Percentiles rank a stretch among this genome's conserved stretches.
These are phyloP conservation scores for Anas platyrhynchos DNA, from an alignment of 2,113 vertebrate species.

Conservation along the genomic window DNA sequence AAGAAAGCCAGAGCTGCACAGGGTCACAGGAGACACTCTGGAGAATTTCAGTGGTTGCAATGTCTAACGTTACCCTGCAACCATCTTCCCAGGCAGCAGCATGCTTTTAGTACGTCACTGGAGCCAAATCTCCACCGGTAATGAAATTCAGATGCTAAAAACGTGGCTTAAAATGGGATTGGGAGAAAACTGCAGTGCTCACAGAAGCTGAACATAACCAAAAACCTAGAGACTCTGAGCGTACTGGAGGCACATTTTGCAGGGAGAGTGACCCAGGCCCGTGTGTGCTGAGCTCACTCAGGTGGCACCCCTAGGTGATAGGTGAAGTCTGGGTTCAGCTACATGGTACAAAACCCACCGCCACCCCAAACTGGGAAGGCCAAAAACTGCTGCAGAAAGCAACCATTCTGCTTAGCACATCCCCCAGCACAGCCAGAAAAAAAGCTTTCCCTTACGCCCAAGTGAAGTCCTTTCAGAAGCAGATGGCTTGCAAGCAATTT, in stretches of 20 bases:
- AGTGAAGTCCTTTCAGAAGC: neutral
- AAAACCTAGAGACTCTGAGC: neutral
- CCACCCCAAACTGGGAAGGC: neutral
- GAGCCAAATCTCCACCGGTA: constrained; percentile 22
- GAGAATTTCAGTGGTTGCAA: neutral
- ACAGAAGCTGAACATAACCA: neutral
- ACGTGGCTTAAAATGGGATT: neutral
- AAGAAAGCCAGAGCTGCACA: neutral
- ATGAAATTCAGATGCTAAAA: constrained; percentile 54
- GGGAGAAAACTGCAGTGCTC: neutral
- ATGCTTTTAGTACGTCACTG: neutral
- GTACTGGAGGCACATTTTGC: accelerated
- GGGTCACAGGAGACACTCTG: neutral
- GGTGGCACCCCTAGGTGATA: neutral
- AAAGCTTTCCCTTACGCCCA: neutral
- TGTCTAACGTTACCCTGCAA: neutral
- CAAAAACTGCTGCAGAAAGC: neutral
- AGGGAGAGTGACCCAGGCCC: neutral
- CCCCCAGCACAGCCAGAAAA: neutral
- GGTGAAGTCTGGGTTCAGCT: neutral
- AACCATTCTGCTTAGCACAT: neutral
- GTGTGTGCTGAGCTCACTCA: neutral
- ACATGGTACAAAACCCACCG: neutral
- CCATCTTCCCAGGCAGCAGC: constrained; percentile 35
- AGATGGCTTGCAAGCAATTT: neutral